Base-by-base conservation (phyloP, 2,888 invertebrate genomes). In the Zele albiditarsus region DNA sequence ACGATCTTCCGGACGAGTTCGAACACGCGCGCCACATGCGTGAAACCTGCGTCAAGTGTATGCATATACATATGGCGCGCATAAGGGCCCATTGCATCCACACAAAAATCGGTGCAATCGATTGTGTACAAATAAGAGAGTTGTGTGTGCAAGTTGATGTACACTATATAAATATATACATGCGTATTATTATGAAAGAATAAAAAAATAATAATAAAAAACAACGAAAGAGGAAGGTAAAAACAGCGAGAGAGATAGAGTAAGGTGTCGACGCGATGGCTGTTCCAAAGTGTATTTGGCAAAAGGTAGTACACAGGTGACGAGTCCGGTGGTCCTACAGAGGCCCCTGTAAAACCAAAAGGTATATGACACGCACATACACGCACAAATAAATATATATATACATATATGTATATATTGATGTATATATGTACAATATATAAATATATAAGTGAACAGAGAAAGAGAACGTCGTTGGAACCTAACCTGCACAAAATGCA, bases 311-410 rank as follows among this genome's bases (percentile, higher is more conserved):
- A 86, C 88, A 88, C 88, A 88, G 88, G 88, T 88, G 87, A 88
- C 88, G 85, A 87, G 87, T 85, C 85, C 82, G 88, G 88, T 88
- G 88, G 88, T 87, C 88, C 84, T 82, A 78, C n/a, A 3, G 27
- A n/a, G 27, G 16, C 65, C 33, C 16, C 65, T 71, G 74, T 71
- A 70, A 69, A 74, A 74, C 65, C 65, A 33, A 74, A 65, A 74
- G 65, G 74, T 53, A 53, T 70, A 79, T 78, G 80, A 77, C 77
- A 71, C 67, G 25, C 69, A 33, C 71, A 42, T 79, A 79, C 81
- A 77, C 77, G 65, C 62, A 46, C 69, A 38, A 53, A 58, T 65
- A 42, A 25, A 60, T 63, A 68, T 31, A 53, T 38, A 46, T 65
- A 76, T 42, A 25, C 68, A 58, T 67, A 71, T 62, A 62, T 71